phyloP scores from a whole-genome alignment of 2,888 invertebrate species.

The Cosmia pyralina region DNA sequence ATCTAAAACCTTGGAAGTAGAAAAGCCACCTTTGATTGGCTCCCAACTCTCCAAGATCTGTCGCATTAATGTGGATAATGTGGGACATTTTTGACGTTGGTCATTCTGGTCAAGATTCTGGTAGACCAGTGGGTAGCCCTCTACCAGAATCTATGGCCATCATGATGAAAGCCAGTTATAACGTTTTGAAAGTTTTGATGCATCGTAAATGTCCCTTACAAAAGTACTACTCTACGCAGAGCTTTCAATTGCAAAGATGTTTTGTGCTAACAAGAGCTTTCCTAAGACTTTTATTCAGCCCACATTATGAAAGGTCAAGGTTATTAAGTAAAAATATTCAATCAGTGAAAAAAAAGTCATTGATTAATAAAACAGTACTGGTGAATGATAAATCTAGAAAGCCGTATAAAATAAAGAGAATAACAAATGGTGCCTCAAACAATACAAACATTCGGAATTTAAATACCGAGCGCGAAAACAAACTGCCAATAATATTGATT shows the following conservation, averaged over 20 bases:
- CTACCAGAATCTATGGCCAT: background rate
- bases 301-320: background rate
- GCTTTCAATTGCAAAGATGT: background rate
- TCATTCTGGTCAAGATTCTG: background rate
- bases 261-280: background rate
- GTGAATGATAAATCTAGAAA: conserved; percentile 9
- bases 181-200: background rate
- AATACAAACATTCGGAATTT: conserved; percentile 55
- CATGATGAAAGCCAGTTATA: too few relatives aligned
- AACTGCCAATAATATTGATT: conserved; percentile 64
- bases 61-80: background rate
- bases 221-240: background rate
- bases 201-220: background rate
- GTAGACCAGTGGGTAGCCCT: background rate
- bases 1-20: background rate
- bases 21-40: background rate
- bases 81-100: background rate
- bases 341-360: background rate
- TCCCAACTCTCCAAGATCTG: background rate
- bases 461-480: conserved; percentile 62
- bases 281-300: background rate
- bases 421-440: conserved; percentile 33
- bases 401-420: conserved; percentile 6
- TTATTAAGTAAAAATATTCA: background rate
- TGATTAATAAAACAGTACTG: background rate